Percentiles rank a stretch among this genome's conserved stretches.
Evolutionary conservation across 2,888 invertebrate genomes (phyloP).

Genomic region (Lasius fuliginosus): DNA sequence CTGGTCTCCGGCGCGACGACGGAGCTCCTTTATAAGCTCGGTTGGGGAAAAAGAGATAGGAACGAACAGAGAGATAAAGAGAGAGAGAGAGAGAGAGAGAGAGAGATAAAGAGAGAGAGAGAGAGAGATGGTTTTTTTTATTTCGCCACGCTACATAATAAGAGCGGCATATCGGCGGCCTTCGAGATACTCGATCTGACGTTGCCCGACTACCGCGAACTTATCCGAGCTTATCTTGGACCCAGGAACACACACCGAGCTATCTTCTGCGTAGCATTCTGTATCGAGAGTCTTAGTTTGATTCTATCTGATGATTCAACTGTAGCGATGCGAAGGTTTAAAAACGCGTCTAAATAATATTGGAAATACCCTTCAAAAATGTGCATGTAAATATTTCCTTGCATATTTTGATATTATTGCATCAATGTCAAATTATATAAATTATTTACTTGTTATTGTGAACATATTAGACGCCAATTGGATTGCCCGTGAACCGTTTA

Average conservation of each 20-base stretch:
- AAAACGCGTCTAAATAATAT: neutral
- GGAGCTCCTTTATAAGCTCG: conserved; percentile 73
- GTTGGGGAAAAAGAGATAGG: conserved; percentile 27
- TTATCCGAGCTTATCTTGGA: conserved; percentile 59
- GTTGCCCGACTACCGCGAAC: conserved; percentile 66
- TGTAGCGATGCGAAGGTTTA: neutral
- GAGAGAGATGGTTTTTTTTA: conserved; percentile 8
- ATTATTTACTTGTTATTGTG: conserved; percentile 1
- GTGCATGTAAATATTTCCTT: neutral
- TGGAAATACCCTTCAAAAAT: neutral
- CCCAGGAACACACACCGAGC: conserved; percentile 20
- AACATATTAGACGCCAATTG: neutral
- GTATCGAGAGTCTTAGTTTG: neutral
- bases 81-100: conserved; percentile 1
- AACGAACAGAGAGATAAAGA: conserved; percentile 23
- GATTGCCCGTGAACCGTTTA: neutral
- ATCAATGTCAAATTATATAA: neutral
- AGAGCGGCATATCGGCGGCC: conserved; percentile 61
- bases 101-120: conserved; percentile 32
- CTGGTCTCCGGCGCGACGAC: conserved; percentile 40
- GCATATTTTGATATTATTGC: neutral
- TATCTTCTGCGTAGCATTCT: neutral
- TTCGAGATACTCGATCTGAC: conserved; percentile 56
- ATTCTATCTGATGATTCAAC: neutral
- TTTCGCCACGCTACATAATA: conserved; percentile 26